Base-by-base conservation (phyloP, 2,888 invertebrate species). In the Parnassius apollo region DNA sequence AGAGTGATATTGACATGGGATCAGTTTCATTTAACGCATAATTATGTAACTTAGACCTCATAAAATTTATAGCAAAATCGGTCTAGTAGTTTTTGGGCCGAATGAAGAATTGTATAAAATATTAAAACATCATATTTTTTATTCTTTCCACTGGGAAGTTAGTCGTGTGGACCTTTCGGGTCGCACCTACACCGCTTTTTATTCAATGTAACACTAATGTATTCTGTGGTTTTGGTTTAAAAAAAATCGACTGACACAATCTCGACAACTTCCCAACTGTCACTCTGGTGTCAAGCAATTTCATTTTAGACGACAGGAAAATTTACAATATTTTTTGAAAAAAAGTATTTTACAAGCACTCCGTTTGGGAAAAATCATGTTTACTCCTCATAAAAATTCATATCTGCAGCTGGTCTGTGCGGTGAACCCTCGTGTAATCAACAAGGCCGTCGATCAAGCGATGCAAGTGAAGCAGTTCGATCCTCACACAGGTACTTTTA, bases 311-410 rank as follows among this genome's bases (percentile, higher is more conserved):
- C 3, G 12, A 46, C 46, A 46, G 11, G 11, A 35, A 35, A 35
- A 4, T 46, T 46, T 12, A 46, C 46, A n/a, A 11, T 46, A 46
- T 12, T 12, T 46, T 44, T 46, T 4, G 45, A 11, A 11, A 45
- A 12, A 45, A 45, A 2, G 2, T 11, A n/a, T 11, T 7, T 12
- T n/a, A 11, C 49, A 49, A 13, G 7, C 12, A 46, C 13, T 49
- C 49, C 7, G 7, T 35, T 35, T 13, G 44, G 2, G 13, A 49
- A 8, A 9, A 73, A 81, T 59, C 67, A 91, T 91, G 91, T 90
- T 88, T 72, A 81, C 84, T 63, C 80, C 86, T 0, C 74, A 88
- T 65, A 88, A 86, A 63, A 91, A 91, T 65, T 88, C 91, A 0
- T 91, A 87, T 57, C 75, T 91, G 0, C 91, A 91, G 65, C 70